Base-by-base conservation (phyloP, 2,797 vertebrate genomes). In the Xenentodon cancila region DNA sequence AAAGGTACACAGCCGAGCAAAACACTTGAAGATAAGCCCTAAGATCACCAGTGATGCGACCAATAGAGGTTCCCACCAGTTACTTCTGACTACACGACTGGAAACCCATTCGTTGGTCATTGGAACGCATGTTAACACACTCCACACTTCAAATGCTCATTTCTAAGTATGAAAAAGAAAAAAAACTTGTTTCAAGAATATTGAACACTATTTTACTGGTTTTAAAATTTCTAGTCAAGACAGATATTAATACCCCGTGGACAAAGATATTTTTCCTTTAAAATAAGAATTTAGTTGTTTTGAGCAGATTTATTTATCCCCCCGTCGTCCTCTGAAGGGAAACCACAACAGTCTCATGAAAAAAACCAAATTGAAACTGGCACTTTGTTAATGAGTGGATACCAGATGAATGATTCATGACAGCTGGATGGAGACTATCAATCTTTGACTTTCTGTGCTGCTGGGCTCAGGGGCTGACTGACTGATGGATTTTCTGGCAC, bases 331-430 rank as follows among this genome's bases (percentile, higher is more conserved):
- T 60, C 48, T 68, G 53, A 11, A 15, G 63, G 45, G 34, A 52
- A 79, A 53, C 25, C 30, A 47, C 68, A 68, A 22, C 4, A 13
- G 19, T 53, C 30, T 56, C 7, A 18, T n/a, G 22, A 73, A 80
- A 73, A 80, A 67, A 52, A 40, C 51, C 19, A 59, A 61, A 81
- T 78, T 79, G 65, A 67, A 73, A 65, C 40, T 57, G 62, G 55
- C 68, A 72, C 69, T 68, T 76, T 75, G 50, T 70, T 86, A 87
- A 88, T 75, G 79, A 85, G 61, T 37, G 25, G 68, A 66, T 25
- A 65, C 53, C 9, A 52, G 50, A 68, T 49, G 13, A 56, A 65
- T 80, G 80, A 90, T 79, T 80, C 55, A 82, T 71, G 69, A 58
- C 66, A 68, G 50, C 58, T 59, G 60, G 60, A 63, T 68, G 3